Evolutionary conservation across 2,797 vertebrate genomes (phyloP).

Genomic region (Lagocephalus sceleratus): DNA sequence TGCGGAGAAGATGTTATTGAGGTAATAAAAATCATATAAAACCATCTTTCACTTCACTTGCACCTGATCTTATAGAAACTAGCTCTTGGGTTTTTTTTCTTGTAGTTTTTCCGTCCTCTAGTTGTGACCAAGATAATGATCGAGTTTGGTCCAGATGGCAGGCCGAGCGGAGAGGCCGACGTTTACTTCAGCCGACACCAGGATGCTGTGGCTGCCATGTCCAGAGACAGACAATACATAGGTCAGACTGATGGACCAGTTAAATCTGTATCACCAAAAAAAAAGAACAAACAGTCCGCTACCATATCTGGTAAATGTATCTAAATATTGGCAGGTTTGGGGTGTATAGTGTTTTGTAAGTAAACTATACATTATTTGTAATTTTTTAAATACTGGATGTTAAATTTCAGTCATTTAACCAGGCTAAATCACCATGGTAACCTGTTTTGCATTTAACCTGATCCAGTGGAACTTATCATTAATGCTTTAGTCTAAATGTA

Average conservation of each 20-base stretch:
- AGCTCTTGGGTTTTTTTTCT: not conserved
- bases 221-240: conserved; percentile 79
- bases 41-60: not conserved
- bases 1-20: conserved; percentile 82
- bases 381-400: no score
- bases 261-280: no score
- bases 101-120: conserved; percentile 89
- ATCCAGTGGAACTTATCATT: no score
- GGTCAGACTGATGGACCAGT: conserved; percentile 69
- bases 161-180: conserved; percentile 78
- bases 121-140: conserved; percentile 79
- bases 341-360: no score
- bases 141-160: conserved; percentile 80
- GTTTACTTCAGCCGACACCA: conserved; percentile 81
- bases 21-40: conserved; percentile 53
- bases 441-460: no score
- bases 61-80: not conserved
- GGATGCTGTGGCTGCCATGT: conserved; percentile 83
- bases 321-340: no score
- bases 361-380: no score
- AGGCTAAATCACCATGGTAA: no score
- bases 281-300: no score
- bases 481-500: no score
- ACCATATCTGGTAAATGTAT: no score
- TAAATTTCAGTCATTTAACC: no score